Evolutionary conservation across 2,797 vertebrate genomes (phyloP).

Genomic region (Lemur catta): DNA sequence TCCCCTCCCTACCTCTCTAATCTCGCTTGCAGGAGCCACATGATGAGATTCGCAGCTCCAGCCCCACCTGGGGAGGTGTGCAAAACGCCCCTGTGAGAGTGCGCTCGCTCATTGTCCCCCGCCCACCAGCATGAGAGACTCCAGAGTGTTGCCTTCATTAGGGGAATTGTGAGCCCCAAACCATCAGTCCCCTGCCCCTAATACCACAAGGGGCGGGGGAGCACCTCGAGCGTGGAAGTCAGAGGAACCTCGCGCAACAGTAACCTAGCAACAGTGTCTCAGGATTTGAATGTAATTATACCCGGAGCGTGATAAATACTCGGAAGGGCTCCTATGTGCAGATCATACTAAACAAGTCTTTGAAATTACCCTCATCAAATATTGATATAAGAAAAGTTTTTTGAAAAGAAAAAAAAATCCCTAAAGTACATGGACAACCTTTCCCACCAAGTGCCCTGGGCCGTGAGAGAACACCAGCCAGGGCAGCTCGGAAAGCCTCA

Average conservation of each 20-base stretch:
- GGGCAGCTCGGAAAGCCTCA: background rate
- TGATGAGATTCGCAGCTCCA: background rate
- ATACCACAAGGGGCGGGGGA: constrained; percentile 55
- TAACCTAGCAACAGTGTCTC: constrained; percentile 89
- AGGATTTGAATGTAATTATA: constrained; percentile 90
- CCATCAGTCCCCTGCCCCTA: constrained; percentile 54
- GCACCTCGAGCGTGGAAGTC: constrained; percentile 75
- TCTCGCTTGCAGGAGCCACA: background rate
- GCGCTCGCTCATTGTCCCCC: no score
- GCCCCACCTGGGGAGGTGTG: background rate
- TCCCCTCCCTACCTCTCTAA: constrained; percentile 35
- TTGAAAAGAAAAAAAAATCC: constrained; percentile 23
- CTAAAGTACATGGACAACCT: background rate
- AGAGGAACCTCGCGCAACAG: constrained; percentile 84
- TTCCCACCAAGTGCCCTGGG: constrained; percentile 44
- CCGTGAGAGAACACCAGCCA: constrained; percentile 56
- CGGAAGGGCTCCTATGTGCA: constrained; percentile 84
- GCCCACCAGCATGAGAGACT: background rate
- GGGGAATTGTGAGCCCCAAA: constrained; percentile 13
- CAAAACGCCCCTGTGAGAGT: background rate
- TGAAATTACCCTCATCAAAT: constrained; percentile 88
- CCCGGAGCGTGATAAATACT: constrained; percentile 87
- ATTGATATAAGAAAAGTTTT: constrained; percentile 83
- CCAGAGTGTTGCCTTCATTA: constrained; percentile 44
- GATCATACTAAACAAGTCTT: constrained; percentile 88